phyloP scores from a whole-genome alignment of 1,140 invertebrate genomes.

The Mycetomoellerius zeteki region DNA sequence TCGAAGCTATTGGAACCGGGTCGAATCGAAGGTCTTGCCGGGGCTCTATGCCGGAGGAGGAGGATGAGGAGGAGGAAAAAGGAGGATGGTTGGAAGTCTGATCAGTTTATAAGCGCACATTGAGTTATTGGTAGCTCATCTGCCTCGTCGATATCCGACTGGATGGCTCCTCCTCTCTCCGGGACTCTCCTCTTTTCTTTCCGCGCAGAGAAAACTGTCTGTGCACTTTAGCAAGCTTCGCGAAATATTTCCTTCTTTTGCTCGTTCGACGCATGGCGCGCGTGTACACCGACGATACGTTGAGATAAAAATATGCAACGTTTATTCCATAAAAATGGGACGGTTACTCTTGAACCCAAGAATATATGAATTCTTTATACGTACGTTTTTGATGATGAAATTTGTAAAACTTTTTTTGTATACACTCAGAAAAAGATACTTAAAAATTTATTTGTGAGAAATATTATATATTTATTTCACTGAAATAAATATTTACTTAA shows the following conservation, averaged over 20 bases:
- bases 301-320: slow-evolving; percentile 31
- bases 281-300: slow-evolving; percentile 1
- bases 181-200: slow-evolving; percentile 15
- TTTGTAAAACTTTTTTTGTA: background rate
- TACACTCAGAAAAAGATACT: background rate
- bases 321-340: slow-evolving; percentile 19
- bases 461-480: too few relatives aligned
- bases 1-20: slow-evolving; percentile 81
- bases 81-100: slow-evolving; percentile 77
- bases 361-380: background rate
- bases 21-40: slow-evolving; percentile 71
- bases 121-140: slow-evolving; percentile 85
- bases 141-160: slow-evolving; percentile 82
- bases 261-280: slow-evolving; percentile 20
- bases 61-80: slow-evolving; percentile 49
- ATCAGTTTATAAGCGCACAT: slow-evolving; percentile 85
- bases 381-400: background rate
- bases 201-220: slow-evolving; percentile 44
- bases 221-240: slow-evolving; percentile 43
- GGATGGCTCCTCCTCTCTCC: slow-evolving; percentile 78
- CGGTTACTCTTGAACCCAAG: background rate
- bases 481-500: too few relatives aligned
- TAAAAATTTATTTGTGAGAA: too few relatives aligned
- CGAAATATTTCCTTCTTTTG: slow-evolving; percentile 47
- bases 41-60: slow-evolving; percentile 58